Evolutionary conservation across 2,113 vertebrate species (phyloP).

Genomic region (Nettapus auritus): DNA sequence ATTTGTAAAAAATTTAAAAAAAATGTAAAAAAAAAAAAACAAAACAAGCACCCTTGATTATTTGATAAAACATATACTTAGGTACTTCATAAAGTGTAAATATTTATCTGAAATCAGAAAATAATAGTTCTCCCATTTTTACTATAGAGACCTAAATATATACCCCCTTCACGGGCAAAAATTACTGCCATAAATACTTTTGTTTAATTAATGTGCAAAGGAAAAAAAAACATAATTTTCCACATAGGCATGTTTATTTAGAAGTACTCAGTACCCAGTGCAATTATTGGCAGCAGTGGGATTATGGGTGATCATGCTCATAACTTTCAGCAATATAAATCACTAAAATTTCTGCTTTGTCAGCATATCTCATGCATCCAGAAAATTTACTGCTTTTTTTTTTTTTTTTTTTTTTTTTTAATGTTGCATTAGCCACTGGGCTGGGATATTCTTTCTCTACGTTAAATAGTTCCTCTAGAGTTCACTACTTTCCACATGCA

Average conservation of each 20-base stretch:
- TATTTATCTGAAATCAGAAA: neutral
- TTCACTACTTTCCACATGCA: neutral
- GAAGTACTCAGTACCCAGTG: neutral
- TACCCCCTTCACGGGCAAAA: neutral
- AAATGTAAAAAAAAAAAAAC: too few relatives aligned
- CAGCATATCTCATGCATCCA: neutral
- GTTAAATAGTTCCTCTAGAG: neutral
- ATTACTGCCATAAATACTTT: neutral
- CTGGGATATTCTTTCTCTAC: neutral
- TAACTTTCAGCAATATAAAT: neutral
- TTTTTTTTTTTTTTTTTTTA: neutral
- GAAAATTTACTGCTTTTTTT: neutral
- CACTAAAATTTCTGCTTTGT: neutral
- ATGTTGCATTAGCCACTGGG: neutral
- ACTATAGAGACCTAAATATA: neutral
- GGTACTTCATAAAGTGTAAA: neutral
- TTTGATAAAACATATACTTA: neutral
- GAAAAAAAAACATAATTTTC: neutral
- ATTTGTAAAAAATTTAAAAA: constrained; percentile 9
- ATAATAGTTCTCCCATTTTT: neutral
- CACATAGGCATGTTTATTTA: neutral
- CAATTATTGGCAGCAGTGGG: neutral
- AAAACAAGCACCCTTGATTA: neutral
- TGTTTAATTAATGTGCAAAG: neutral
- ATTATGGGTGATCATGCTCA: neutral